A percentile compares a stretch with the other conserved stretches of the same genome.
These are phyloP conservation scores for Linnaemya tessellans DNA, from an alignment of 2,888 invertebrate species.

Conservation along the genomic window DNA sequence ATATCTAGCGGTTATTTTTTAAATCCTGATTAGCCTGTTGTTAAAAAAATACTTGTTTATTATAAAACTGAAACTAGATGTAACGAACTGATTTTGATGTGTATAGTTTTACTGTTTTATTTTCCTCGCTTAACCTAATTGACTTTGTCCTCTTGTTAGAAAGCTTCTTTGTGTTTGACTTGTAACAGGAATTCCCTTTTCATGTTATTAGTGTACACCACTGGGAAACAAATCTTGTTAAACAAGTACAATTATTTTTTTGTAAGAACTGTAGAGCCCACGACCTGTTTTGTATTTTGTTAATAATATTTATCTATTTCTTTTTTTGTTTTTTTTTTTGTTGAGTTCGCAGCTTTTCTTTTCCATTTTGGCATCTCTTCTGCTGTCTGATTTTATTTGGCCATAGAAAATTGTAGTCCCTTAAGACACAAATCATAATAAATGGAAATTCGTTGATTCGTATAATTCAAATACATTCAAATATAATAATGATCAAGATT, in stretches of 20 bases:
- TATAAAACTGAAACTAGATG: slow-evolving; percentile 16
- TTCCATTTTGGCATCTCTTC: slow-evolving; percentile 13
- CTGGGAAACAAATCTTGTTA: slow-evolving; percentile 63
- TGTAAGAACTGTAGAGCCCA: neutral
- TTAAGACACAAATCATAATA: slow-evolving; percentile 55
- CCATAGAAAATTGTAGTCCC: slow-evolving; percentile 54
- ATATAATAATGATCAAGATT: slow-evolving; percentile 29
- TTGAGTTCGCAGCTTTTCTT: neutral
- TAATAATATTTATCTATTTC: slow-evolving; percentile 26
- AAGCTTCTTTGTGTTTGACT: slow-evolving; percentile 8
- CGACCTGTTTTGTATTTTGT: slow-evolving; percentile 45
- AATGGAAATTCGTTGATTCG: slow-evolving; percentile 54
- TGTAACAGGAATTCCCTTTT: slow-evolving; percentile 59
- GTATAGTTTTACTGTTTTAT: neutral
- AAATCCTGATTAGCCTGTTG: neutral
- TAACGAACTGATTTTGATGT: neutral
- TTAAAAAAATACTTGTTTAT: slow-evolving; percentile 11
- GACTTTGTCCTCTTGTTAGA: slow-evolving; percentile 50
- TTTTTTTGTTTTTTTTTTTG: neutral
- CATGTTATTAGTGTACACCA: slow-evolving; percentile 66
- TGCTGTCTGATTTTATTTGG: slow-evolving; percentile 37
- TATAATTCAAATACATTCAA: slow-evolving; percentile 34
- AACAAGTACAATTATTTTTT: slow-evolving; percentile 49
- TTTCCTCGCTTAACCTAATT: slow-evolving; percentile 52
- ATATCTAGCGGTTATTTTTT: neutral